phyloP scores from a whole-genome alignment of 1,140 invertebrate species.

The Gryllus bimaculatus region DNA sequence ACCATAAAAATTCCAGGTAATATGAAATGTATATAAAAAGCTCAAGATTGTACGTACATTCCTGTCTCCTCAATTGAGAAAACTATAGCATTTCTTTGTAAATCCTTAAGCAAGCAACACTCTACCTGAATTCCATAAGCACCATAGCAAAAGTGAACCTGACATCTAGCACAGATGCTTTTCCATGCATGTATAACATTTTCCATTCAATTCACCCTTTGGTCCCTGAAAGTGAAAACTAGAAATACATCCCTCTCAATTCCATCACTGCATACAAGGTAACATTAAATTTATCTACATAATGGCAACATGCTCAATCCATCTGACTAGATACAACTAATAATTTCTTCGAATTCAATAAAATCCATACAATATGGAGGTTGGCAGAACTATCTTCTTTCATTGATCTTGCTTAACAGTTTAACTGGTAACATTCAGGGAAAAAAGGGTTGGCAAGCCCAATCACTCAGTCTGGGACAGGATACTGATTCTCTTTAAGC shows the following conservation, averaged over 20 bases:
- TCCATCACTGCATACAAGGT: background rate
- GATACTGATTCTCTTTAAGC: background rate
- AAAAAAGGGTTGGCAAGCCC: constrained; percentile 8
- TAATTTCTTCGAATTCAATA: constrained; percentile 5
- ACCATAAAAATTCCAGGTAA: constrained; percentile 11
- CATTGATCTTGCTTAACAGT: background rate
- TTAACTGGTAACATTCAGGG: constrained; percentile 15
- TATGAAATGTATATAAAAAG: constrained; percentile 15
- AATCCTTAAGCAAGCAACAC: background rate
- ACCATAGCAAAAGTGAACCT: constrained; percentile 8
- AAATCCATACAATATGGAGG: constrained; percentile 3
- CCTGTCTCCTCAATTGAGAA: background rate
- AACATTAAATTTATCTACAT: constrained; percentile 10
- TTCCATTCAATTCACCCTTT: constrained; percentile 17
- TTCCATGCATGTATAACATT: background rate
- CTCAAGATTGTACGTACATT: constrained; percentile 11
- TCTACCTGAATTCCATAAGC: background rate
- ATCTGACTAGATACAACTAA: constrained; percentile 12
- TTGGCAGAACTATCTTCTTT: constrained; percentile 2
- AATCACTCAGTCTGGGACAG: background rate
- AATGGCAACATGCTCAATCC: constrained; percentile 9
- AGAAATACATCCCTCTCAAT: background rate
- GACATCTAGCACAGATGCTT: background rate
- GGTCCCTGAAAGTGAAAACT: constrained; percentile 17
- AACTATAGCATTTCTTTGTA: constrained; percentile 1